A percentile compares a stretch with the other conserved stretches of the same genome.
Conservation (phyloP, 1,140 invertebrate species). For the Olivierus martensii region DNA sequence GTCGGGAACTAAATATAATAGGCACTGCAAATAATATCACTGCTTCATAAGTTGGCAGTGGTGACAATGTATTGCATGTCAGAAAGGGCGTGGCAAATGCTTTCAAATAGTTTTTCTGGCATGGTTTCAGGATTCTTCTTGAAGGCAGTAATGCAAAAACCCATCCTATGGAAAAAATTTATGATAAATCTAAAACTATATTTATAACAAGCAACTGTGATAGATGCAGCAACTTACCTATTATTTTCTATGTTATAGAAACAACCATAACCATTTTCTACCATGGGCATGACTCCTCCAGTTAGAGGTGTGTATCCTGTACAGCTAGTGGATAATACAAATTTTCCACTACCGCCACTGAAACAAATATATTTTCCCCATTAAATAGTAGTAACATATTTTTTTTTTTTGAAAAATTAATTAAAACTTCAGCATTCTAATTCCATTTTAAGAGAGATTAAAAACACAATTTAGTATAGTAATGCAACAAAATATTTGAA, state of each 20-base stretch:
- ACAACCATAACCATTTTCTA: constrained; percentile 42
- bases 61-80: constrained; percentile 22
- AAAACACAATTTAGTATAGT: too few species aligned
- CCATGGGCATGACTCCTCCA: constrained; percentile 46
- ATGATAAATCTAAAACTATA: background rate
- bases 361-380: constrained; percentile 22
- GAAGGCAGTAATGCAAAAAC: constrained; percentile 27
- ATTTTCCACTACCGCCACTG: constrained; percentile 48
- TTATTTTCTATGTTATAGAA: constrained; percentile 41
- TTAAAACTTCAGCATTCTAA: too few species aligned
- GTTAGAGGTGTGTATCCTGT: constrained; percentile 41
- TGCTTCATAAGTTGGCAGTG: constrained; percentile 12
- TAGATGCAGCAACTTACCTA: constrained; percentile 26
- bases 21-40: too few species aligned
- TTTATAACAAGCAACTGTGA: too few species aligned
- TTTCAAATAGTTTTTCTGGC: constrained; percentile 19
- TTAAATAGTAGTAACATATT: too few species aligned
- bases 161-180: constrained; percentile 26
- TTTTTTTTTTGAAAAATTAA: too few species aligned
- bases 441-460: background rate
- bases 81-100: constrained; percentile 17
- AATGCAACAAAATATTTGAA: too few species aligned
- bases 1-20: too few species aligned
- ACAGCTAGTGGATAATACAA: constrained; percentile 44
- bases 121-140: constrained; percentile 26